A percentile compares a stretch with the other conserved stretches of the same genome.
phyloP scores from a whole-genome alignment of 64 coral and sea anemone species.

The Platygyra sinensis region DNA sequence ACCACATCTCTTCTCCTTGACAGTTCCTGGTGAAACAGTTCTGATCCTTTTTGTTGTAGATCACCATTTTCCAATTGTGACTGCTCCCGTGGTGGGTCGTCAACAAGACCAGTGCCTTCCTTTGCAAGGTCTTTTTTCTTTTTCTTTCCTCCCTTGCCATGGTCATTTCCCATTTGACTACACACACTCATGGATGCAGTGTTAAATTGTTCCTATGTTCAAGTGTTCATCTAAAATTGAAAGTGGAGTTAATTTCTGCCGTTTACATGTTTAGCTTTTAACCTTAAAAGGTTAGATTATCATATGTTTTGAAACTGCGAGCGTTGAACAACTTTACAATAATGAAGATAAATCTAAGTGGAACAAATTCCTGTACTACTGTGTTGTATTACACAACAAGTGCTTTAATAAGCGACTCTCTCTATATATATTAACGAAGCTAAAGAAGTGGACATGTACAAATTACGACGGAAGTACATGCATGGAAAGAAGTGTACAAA shows the following conservation, averaged over 20 bases:
- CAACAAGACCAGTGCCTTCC: background rate
- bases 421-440: too few relatives aligned
- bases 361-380: too few relatives aligned
- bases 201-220: background rate
- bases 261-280: too few relatives aligned
- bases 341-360: too few relatives aligned
- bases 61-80: background rate
- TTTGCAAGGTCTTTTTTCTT: background rate
- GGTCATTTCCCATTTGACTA: constrained; percentile 1
- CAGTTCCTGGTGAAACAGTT: background rate
- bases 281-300: too few relatives aligned
- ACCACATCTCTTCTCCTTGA: background rate
- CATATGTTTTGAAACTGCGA: too few relatives aligned
- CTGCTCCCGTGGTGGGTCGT: too few relatives aligned
- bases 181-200: background rate
- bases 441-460: too few relatives aligned
- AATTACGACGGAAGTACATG: too few relatives aligned
- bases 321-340: too few relatives aligned
- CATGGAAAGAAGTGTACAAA: too few relatives aligned
- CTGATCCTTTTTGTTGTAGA: background rate
- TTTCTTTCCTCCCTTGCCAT: background rate
- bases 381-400: background rate
- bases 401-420: background rate
- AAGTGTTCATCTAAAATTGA: background rate
- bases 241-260: background rate